A percentile compares a stretch with the other conserved stretches of the same genome.
phyloP scores from a whole-genome alignment of 37 sponge, comb jelly and placozoan species.

The Eunapius fragilis region DNA sequence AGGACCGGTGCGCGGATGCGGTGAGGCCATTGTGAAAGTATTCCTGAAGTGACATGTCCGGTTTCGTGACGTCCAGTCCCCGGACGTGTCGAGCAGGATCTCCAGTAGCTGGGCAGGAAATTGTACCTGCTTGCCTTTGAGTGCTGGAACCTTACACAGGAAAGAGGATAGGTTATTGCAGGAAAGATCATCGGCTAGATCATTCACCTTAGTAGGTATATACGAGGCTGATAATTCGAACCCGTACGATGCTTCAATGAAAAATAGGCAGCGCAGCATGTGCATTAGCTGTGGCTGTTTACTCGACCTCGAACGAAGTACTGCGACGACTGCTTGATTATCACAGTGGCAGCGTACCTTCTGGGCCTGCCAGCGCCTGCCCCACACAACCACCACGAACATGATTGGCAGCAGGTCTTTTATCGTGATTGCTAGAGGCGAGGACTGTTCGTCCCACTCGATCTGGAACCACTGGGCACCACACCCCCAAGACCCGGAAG shows the following conservation, averaged over 20 bases:
- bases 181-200: constrained; percentile 49
- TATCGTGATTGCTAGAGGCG: background rate
- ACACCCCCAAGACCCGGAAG: constrained; percentile 37
- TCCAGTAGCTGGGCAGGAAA: no score
- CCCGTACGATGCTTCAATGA: constrained; percentile 4
- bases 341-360: background rate
- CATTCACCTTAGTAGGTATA: constrained; percentile 22
- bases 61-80: no score
- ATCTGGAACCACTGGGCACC: constrained; percentile 22
- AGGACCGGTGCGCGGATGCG: background rate
- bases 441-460: background rate
- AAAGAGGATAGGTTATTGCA: constrained; percentile 33
- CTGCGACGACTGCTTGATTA: constrained; percentile 22
- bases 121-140: no score
- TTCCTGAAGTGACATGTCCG: no score
- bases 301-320: background rate
- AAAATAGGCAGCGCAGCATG: constrained; percentile 10
- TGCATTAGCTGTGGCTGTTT: constrained; percentile 2
- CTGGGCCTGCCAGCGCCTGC: background rate
- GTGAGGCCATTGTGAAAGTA: no score
- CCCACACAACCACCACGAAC: constrained; percentile 21
- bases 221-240: background rate
- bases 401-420: constrained; percentile 30
- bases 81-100: no score
- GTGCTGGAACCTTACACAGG: constrained; percentile 32